Base-by-base conservation (phyloP, 2,113 vertebrate genomes). In the Nicator chloris region DNA sequence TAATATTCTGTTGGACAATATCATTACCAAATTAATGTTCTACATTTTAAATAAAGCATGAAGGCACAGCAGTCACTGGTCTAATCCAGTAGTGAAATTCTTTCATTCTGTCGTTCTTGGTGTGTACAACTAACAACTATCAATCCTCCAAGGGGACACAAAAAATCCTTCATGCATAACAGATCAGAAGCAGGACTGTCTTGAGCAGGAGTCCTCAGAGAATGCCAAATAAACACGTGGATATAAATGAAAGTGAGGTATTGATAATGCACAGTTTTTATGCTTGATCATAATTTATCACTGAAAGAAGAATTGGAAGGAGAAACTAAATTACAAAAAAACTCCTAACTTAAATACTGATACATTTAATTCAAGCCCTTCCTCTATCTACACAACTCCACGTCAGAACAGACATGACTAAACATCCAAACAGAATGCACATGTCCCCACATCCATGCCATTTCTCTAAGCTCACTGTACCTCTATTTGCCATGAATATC, bases 401-500 rank as follows among this genome's bases (percentile, higher is more conserved):
- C 18, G 19, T 28, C 37, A 53, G 22, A 28, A n/a, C 5, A 42
- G 59, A n/a, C 24, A 13, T 15, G n/a, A 45, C 23, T 47, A 24
- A 53, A 54, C 6, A 87, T 22, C 30, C 59, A 37, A 51, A 68
- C 6, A 76, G 33, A 76, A 68, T 26, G 15, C 49, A n/a, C 12
- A 1, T 2, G 3, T n/a, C 21, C 50, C 35, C 45, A 82, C 0
- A 88, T 6, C 7, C 57, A 65, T 63, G 42, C 8, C 9, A 35
- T 50, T 72, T 20, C 51, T 71, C 35, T 71, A 73, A 53, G 39
- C 27, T 47, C 81, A 47, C 15, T 92, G 97, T 98, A 99, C 99
- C 99, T 98, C 99, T 98, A 78, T 99, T 99, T 95, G 99, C 99
- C 99, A 99, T 98, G 97, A 99, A 99, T 96, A 99, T 98, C 96